Base-by-base conservation (phyloP, 2,888 invertebrate species). In the Matsumyia berberina region DNA sequence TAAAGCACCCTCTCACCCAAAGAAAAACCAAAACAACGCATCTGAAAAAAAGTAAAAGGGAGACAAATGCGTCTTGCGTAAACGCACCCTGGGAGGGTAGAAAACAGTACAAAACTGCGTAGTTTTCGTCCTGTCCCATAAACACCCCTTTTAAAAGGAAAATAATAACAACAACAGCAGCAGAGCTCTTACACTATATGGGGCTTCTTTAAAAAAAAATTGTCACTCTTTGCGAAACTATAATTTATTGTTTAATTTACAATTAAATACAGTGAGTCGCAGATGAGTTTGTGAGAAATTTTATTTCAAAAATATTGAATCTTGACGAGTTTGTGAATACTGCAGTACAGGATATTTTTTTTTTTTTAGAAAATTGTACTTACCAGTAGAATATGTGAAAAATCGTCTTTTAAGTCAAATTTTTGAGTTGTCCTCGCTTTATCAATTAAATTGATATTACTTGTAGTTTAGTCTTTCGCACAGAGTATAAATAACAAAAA, bases 31-130 rank as follows among this genome's bases (percentile, higher is more conserved):
- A 55, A 37, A 55, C 62, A 62, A 69, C 19, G 44, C 46, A 73
- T 3, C n/a, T n/a, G n/a, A n/a, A 37, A 44, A 24, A 37, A 15
- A 69, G 15, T n/a, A n/a, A 12, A n/a, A 73, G 58, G 70, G 62
- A 64, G 35, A 66, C 73, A 85, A 80, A 39, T 85, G 74, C 74
- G 85, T 85, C 85, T 66, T 85, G 85, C 85, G 85, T 85, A 80
- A 76, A 85, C 80, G 80, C 85, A 76, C 74, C 79, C 70, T 69
- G 70, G 80, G 80, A 85, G 79, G 80, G 85, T 85, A 55, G 66
- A 76, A 24, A 24, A 24, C 4, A 4, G 24, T 24, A 24, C 24
- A 24, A 24, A 80, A 73, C 57, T 70, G 73, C 64, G 78, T 78
- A 78, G 11, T 33, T 62, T 60, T 57, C n/a, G n/a, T 70, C 33